phyloP scores from a whole-genome alignment of 2,113 vertebrate genomes.

The Calyptomena viridis region DNA sequence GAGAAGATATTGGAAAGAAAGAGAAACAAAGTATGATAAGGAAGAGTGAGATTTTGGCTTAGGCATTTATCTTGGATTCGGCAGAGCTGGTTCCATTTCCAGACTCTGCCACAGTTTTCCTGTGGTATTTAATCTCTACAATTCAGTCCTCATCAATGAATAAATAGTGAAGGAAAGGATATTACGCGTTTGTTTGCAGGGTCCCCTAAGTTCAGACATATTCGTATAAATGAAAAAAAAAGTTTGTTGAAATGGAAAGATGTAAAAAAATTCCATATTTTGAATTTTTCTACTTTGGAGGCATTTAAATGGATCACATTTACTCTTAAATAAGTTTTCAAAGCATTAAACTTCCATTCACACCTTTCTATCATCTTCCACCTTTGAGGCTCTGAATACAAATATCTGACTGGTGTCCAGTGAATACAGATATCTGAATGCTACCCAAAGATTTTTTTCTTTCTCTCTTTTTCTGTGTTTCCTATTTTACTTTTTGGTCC shows the following conservation, averaged over 20 bases:
- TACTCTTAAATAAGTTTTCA: conserved; percentile 31
- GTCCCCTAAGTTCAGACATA: not conserved
- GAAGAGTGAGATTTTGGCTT: not conserved
- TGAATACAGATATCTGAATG: not conserved
- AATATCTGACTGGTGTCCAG: not conserved
- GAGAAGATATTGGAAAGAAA: not conserved
- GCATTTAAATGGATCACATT: not conserved
- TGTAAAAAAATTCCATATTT: not conserved
- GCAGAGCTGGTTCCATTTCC: not conserved
- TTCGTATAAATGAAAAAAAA: not conserved
- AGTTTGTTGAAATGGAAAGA: not conserved
- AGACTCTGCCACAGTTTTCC: not conserved
- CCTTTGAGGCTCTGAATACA: conserved; percentile 1
- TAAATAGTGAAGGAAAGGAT: not conserved
- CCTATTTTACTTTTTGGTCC: not conserved
- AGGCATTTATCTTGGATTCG: not conserved
- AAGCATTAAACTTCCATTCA: conserved; percentile 23
- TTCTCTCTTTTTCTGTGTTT: not conserved
- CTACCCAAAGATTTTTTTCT: not conserved
- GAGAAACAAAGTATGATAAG: not conserved
- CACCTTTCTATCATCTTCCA: conserved; percentile 8
- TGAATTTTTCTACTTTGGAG: not conserved
- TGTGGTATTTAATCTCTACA: not conserved
- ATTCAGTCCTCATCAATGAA: not conserved
- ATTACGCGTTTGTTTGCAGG: rapidly evolving